Conservation (phyloP, 1,140 invertebrate genomes). For the Caenorhabditis latens region DNA sequence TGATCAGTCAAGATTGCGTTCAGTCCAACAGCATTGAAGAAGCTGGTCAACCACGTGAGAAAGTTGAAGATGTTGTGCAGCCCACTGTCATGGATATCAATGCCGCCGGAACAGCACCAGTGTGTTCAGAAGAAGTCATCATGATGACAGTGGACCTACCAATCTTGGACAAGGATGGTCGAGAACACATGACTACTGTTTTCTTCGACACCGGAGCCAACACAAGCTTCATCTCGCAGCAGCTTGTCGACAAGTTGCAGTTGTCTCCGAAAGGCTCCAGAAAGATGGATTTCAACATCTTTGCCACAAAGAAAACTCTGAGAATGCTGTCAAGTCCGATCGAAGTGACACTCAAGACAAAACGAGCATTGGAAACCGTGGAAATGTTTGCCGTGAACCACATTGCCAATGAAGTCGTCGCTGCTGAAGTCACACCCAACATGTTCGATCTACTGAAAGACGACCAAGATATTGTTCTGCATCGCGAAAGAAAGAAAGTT, state of each 20-base stretch:
- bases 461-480: neutral
- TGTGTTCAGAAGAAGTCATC: no score
- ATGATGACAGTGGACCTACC: neutral
- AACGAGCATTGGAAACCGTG: neutral
- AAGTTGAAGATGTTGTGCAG: no score
- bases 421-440: neutral
- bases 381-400: neutral
- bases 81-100: no score
- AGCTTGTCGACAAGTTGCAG: neutral
- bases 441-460: neutral
- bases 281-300: neutral
- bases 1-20: no score
- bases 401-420: neutral
- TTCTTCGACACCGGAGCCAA: conserved; percentile 4
- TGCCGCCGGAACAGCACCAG: no score
- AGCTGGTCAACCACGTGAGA: no score
- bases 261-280: neutral
- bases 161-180: neutral
- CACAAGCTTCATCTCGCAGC: neutral
- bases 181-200: neutral
- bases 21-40: no score
- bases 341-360: neutral
- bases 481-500: neutral
- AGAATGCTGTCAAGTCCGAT: neutral
- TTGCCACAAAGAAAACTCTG: neutral